Conservation (phyloP, 1,140 invertebrate genomes). For the Agrilus planipennis region DNA sequence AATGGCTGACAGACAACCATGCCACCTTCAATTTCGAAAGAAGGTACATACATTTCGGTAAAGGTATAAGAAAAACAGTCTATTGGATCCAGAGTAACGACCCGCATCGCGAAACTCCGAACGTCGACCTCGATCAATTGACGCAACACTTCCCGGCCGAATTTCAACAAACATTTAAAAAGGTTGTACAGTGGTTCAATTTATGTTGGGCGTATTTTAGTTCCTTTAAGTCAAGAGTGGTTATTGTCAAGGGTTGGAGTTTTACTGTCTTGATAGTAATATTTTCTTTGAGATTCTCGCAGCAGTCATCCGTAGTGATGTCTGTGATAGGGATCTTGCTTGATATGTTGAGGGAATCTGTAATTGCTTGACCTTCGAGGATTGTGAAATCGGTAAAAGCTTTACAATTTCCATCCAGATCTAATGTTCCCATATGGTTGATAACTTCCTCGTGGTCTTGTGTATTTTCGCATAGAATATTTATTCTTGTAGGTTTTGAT, state of each 20-base stretch:
- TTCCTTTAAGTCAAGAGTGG: conserved; percentile 3
- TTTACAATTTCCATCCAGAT: conserved; percentile 1
- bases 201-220: conserved; percentile 1
- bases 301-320: conserved; percentile 6
- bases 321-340: conserved; percentile 4
- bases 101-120: too few species aligned
- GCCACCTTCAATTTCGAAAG: too few species aligned
- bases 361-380: background rate
- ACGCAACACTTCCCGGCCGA: too few species aligned
- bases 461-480: conserved; percentile 1
- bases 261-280: background rate
- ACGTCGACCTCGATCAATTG: too few species aligned
- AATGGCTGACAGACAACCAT: too few species aligned
- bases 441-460: background rate
- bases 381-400: background rate
- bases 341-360: background rate
- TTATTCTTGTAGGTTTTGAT: conserved; percentile 1
- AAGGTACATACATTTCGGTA: too few species aligned
- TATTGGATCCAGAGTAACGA: too few species aligned
- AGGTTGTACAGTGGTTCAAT: conserved; percentile 7
- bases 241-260: conserved; percentile 3
- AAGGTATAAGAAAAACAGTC: too few species aligned
- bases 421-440: background rate
- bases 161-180: too few species aligned
- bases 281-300: background rate